These are phyloP conservation scores for Papilio protenor DNA, from an alignment of 2,888 invertebrate species.

Conservation along the genomic window DNA sequence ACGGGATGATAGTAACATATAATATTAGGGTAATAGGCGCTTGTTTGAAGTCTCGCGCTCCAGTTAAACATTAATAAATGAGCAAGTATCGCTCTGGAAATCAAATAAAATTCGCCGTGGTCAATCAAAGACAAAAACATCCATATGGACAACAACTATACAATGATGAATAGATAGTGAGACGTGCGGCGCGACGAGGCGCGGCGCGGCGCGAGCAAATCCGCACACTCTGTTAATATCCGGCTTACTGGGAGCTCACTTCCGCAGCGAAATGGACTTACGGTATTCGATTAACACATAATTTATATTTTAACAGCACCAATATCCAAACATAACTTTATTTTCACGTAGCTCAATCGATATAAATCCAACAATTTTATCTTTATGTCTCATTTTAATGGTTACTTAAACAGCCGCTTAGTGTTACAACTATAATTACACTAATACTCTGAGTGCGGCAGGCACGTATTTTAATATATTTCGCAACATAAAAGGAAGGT, in stretches of 20 bases:
- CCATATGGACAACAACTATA: conserved; percentile 15
- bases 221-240: conserved; percentile 44
- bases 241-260: conserved; percentile 45
- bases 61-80: background rate
- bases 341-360: background rate
- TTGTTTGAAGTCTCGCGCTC: background rate
- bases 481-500: conserved; percentile 28
- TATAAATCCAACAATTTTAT: background rate
- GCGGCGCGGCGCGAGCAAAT: conserved; percentile 30
- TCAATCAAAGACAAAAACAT: background rate
- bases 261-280: conserved; percentile 42
- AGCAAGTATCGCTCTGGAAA: background rate
- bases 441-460: background rate
- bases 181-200: conserved; percentile 8
- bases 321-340: background rate
- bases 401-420: background rate
- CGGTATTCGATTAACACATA: conserved; percentile 38
- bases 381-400: background rate
- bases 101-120: background rate
- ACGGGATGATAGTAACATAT: background rate
- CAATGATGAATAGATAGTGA: conserved; percentile 3
- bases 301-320: conserved; percentile 25
- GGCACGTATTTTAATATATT: background rate
- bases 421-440: background rate
- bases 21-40: background rate